These are phyloP conservation scores for Hydrochoerus hydrochaeris DNA, from an alignment of 2,113 vertebrate species.

Conservation along the genomic window DNA sequence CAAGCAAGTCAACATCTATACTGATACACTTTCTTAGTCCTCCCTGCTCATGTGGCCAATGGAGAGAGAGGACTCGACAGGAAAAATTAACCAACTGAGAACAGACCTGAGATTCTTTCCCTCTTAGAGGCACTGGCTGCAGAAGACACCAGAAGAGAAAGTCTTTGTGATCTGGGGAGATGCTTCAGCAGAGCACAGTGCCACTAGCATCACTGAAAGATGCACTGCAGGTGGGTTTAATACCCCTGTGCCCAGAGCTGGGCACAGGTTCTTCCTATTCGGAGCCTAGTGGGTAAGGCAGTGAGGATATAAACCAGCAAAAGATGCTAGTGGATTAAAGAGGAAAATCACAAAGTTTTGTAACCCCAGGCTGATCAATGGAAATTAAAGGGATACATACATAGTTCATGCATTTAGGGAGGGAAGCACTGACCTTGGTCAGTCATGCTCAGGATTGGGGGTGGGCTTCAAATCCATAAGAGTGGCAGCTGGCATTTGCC, in stretches of 20 bases:
- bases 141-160: background rate
- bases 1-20: background rate
- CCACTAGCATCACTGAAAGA: background rate
- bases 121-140: background rate
- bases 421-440: background rate
- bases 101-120: background rate
- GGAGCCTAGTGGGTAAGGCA: background rate
- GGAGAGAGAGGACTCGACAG: background rate
- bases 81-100: background rate
- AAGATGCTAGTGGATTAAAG: background rate
- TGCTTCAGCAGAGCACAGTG: background rate
- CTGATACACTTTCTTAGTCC: background rate
- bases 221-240: background rate
- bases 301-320: background rate
- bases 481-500: background rate
- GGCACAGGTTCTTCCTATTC: background rate
- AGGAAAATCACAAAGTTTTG: background rate
- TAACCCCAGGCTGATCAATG: background rate
- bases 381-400: background rate
- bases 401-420: background rate
- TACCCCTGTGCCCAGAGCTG: background rate
- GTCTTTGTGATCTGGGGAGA: background rate
- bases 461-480: background rate
- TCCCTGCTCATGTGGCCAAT: background rate
- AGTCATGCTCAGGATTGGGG: background rate